Conservation (phyloP, 2,113 vertebrate species). For the Ictalurus furcatus region DNA sequence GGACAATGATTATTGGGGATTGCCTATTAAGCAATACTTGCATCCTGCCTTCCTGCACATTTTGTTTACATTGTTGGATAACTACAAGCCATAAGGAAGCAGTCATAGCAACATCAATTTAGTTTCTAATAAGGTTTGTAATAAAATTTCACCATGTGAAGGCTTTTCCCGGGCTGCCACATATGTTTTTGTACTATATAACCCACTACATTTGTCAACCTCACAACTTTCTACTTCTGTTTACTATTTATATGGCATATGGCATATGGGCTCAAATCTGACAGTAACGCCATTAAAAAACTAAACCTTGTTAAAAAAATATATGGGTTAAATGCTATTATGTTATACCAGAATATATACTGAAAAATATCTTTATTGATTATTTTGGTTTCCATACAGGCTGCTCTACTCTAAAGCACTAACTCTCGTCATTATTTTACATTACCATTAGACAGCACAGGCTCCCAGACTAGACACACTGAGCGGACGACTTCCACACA, state of each 20-base stretch:
- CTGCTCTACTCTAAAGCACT: neutral
- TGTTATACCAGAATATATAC: neutral
- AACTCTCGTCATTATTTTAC: neutral
- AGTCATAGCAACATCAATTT: neutral
- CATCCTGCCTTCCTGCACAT: neutral
- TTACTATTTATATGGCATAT: neutral
- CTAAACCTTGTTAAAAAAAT: neutral
- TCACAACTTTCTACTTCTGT: neutral
- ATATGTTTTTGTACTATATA: neutral
- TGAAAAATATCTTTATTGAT: neutral
- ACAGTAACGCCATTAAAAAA: neutral
- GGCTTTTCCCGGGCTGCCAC: neutral
- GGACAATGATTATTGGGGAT: neutral
- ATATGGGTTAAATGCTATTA: neutral
- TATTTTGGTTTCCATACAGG: neutral
- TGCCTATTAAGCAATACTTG: neutral
- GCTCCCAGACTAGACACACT: neutral
- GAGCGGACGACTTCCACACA: neutral
- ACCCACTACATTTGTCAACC: neutral
- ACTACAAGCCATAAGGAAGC: neutral
- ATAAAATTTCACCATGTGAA: neutral
- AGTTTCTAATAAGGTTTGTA: neutral
- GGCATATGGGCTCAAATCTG: neutral
- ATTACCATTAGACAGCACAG: neutral
- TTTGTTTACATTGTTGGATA: neutral